Evolutionary conservation across 2,797 vertebrate genomes (phyloP).

Genomic region (Ceyx erithaca): DNA sequence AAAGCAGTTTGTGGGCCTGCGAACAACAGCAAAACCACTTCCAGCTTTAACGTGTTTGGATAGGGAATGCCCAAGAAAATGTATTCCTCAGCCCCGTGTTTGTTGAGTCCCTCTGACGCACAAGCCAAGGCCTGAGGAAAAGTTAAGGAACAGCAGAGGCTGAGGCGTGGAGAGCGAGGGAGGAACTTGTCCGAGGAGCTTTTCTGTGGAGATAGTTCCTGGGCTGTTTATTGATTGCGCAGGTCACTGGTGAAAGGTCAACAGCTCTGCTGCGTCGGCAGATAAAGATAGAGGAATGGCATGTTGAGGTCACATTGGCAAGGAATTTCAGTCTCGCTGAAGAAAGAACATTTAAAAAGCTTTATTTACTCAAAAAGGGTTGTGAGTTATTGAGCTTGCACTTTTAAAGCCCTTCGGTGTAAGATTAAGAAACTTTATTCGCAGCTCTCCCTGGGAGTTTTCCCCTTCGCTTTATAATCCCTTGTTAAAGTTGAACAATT

Average conservation of each 20-base stretch:
- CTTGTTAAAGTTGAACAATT: slow-evolving; percentile 29
- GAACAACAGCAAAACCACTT: neutral
- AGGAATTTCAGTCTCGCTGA: slow-evolving; percentile 57
- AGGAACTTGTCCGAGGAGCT: neutral
- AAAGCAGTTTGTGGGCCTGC: neutral
- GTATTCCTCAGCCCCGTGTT: neutral
- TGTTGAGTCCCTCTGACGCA: neutral
- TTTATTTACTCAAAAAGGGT: slow-evolving; percentile 67
- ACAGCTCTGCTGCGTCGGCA: slow-evolving; percentile 55
- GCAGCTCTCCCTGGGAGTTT: slow-evolving; percentile 32
- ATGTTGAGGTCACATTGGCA: slow-evolving; percentile 61
- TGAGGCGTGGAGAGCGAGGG: neutral
- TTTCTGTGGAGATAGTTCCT: slow-evolving; percentile 42
- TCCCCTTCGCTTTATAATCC: neutral
- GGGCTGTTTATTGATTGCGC: slow-evolving; percentile 59
- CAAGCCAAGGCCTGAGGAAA: neutral
- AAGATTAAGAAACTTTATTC: slow-evolving; percentile 24
- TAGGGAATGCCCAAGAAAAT: neutral
- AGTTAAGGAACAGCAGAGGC: neutral
- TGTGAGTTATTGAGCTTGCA: slow-evolving; percentile 49
- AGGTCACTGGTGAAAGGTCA: slow-evolving; percentile 71
- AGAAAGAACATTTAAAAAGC: slow-evolving; percentile 49
- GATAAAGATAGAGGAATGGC: slow-evolving; percentile 70
- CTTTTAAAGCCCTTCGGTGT: slow-evolving; percentile 34
- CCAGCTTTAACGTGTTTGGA: neutral